Conservation (phyloP, 2,888 invertebrate species). For the Drosophila paramelanica region DNA sequence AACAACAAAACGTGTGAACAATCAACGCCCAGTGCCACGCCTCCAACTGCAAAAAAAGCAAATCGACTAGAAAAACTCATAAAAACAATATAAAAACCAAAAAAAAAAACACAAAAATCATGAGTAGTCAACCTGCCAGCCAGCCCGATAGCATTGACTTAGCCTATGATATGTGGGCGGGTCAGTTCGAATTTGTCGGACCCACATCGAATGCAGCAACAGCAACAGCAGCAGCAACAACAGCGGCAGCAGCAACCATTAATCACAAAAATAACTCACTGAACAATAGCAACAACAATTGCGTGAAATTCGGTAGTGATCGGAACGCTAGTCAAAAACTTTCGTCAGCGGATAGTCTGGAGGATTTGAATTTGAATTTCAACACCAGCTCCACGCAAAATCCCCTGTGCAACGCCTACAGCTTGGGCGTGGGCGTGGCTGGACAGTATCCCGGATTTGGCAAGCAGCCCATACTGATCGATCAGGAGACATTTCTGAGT, state of each 20-base stretch:
- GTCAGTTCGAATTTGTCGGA: conserved; percentile 94
- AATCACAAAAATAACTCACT: conserved; percentile 54
- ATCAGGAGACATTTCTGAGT: conserved; percentile 85
- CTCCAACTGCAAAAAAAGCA: conserved; percentile 28
- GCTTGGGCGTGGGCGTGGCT: conserved; percentile 60
- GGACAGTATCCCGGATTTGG: conserved; percentile 66
- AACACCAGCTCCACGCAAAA: conserved; percentile 76
- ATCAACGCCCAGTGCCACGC: conserved; percentile 67
- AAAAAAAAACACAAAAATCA: conserved; percentile 62
- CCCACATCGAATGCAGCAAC: conserved; percentile 63
- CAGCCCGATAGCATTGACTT: conserved; percentile 88
- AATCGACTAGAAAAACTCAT: conserved; percentile 9
- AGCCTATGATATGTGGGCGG: conserved; percentile 95
- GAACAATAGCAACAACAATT: conserved; percentile 59
- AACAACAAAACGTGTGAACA: conserved; percentile 46
- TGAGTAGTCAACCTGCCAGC: conserved; percentile 85
- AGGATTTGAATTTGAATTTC: conserved; percentile 84
- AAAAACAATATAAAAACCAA: conserved; percentile 22
- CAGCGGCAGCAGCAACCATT: conserved; percentile 64
- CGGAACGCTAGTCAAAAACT: conserved; percentile 74
- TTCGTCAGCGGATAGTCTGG: conserved; percentile 82
- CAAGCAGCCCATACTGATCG: conserved; percentile 83
- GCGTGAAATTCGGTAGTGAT: conserved; percentile 77
- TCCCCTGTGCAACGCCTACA: conserved; percentile 73
- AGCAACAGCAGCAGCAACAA: conserved; percentile 65